Evolutionary conservation across 2,888 invertebrate species (phyloP).

Genomic region (Coenonympha arcania): DNA sequence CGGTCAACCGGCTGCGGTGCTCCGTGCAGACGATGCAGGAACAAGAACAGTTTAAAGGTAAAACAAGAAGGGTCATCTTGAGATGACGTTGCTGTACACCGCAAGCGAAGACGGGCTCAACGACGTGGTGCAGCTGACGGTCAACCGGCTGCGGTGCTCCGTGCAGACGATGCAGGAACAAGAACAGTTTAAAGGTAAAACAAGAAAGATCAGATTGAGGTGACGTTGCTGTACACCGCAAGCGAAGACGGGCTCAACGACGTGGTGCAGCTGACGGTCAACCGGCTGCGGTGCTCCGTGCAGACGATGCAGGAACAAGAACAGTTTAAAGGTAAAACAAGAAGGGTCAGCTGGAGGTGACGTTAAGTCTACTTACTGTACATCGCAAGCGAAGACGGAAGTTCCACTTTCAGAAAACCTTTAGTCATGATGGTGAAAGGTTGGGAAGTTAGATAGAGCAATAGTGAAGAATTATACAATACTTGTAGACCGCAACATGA

Average conservation of each 20-base stretch:
- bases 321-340: slow-evolving; percentile 77
- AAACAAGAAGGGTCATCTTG: too few species aligned
- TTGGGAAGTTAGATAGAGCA: too few species aligned
- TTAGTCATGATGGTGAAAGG: too few species aligned
- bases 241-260: slow-evolving; percentile 79
- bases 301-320: slow-evolving; percentile 83
- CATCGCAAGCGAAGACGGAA: slow-evolving; percentile 76
- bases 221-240: slow-evolving; percentile 32
- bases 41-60: too few species aligned
- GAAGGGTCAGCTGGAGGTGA: too few species aligned
- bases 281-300: slow-evolving; percentile 77
- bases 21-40: too few species aligned
- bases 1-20: too few species aligned
- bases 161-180: slow-evolving; percentile 82
- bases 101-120: slow-evolving; percentile 78
- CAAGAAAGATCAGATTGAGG: too few species aligned
- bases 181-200: slow-evolving; percentile 78
- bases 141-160: slow-evolving; percentile 78
- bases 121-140: slow-evolving; percentile 76
- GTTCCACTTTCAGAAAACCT: too few species aligned
- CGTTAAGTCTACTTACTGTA: too few species aligned
- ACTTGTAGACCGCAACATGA: too few species aligned
- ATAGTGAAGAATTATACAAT: too few species aligned
- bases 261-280: slow-evolving; percentile 75
- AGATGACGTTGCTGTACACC: neutral